Evolutionary conservation across 53 echinoderm and acorn worm species (phyloP).

Genomic region (Hippasteria phrygiana): DNA sequence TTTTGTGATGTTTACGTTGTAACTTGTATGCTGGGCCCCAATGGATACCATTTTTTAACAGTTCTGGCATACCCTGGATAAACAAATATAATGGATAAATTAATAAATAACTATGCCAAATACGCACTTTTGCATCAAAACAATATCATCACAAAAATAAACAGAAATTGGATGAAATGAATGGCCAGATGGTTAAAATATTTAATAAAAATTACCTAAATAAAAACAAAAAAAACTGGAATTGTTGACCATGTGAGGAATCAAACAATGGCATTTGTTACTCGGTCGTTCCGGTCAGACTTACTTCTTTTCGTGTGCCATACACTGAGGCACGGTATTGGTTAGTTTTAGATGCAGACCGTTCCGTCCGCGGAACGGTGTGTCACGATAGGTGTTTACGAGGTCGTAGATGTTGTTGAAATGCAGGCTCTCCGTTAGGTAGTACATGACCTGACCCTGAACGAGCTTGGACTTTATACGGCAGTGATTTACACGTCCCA

Average conservation of each 20-base stretch:
- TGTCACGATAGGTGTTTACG: slow-evolving; percentile 83
- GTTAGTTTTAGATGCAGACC: slow-evolving; percentile 78
- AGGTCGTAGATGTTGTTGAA: slow-evolving; percentile 89
- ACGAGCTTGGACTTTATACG: slow-evolving; percentile 73
- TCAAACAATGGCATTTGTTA: too few species aligned
- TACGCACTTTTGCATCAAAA: neutral
- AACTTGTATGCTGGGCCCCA: too few species aligned
- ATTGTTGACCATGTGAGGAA: too few species aligned
- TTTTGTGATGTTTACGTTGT: too few species aligned
- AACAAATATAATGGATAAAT: too few species aligned
- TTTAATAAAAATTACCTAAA: neutral
- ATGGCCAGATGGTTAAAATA: neutral
- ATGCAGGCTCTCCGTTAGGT: slow-evolving; percentile 68
- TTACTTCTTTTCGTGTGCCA: slow-evolving; percentile 88
- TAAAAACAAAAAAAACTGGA: too few species aligned
- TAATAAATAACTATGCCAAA: too few species aligned
- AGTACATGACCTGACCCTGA: slow-evolving; percentile 66
- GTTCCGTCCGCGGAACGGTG: slow-evolving; percentile 76
- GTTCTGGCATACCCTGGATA: too few species aligned
- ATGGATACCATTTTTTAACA: too few species aligned
- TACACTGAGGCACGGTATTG: slow-evolving; percentile 84
- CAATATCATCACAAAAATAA: neutral
- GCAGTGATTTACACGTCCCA: slow-evolving; percentile 73
- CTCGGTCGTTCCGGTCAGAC: too few species aligned
- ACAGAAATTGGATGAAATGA: neutral